Base-by-base conservation (phyloP, 2,888 invertebrate species). In the Dexiosoma caninum region DNA sequence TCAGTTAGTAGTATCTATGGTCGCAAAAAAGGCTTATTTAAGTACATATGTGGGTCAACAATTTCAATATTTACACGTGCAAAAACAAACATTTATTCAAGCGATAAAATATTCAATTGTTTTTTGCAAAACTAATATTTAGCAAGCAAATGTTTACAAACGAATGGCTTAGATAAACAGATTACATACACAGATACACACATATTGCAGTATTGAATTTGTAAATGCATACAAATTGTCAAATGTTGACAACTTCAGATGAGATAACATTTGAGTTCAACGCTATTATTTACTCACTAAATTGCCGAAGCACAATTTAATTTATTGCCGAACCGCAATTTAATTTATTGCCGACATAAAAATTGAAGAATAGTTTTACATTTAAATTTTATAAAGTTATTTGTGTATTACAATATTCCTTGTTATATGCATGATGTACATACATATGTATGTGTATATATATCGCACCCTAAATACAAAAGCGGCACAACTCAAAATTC, bases 241-340 rank as follows among this genome's bases (percentile, higher is more conserved):
- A 67, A 51, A 60, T 60, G 57, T 66, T 75, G 74, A 75, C 74
- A 66, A 30, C 14, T 66, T 40, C 5, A 66, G 49, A 49, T 75
- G 19, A 66, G 49, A 57, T 66, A 59, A 57, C 19, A 49, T 66
- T 59, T 49, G 10, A 49, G 40, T 70, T 32, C n/a, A 49, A 55
- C 14, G 30, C 57, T 30, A 49, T 49, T 57, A 37, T 51, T 53
- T 23, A 5, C 16, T 40, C 10, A 44, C 42, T 14, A 30, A 71
- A 49, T 55, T 40, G 32, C 37, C 19, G 53, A 72, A 35, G n/a
- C 14, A 21, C 46, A 53, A 19, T n/a, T 60, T 35, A 4, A 64
- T 55, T 62, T 72, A 62, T 72, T 42, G 62, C 35, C 53, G 19
- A n/a, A n/a, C n/a, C n/a, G n/a, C n/a, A n/a, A n/a, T n/a, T n/a